Conservation (phyloP, 2,888 invertebrate species). For the Synanthedon formicaeformis region DNA sequence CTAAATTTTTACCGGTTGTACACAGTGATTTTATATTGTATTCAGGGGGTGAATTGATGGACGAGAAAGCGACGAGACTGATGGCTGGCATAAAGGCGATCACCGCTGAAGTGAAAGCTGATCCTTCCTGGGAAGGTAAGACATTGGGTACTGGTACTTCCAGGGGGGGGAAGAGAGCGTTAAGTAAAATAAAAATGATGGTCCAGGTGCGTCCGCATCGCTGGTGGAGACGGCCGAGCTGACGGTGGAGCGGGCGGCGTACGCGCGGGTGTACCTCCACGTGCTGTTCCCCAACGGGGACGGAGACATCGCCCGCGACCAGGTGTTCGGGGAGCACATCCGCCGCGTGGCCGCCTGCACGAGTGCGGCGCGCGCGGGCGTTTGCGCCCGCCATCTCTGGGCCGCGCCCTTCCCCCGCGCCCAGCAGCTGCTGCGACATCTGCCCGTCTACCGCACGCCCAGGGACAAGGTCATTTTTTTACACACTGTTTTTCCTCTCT, state of each 20-base stretch:
- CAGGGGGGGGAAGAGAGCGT: constrained; percentile 2
- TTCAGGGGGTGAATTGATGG: constrained; percentile 73
- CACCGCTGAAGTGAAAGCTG: constrained; percentile 76
- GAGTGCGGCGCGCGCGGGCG: constrained; percentile 82
- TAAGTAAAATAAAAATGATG: background rate
- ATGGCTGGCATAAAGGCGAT: constrained; percentile 83
- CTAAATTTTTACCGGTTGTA: too few species aligned
- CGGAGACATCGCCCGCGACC: constrained; percentile 91
- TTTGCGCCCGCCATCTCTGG: constrained; percentile 75
- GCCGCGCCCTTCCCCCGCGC: constrained; percentile 98
- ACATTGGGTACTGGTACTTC: constrained; percentile 2
- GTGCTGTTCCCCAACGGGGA: constrained; percentile 98
- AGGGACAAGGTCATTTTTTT: constrained; percentile 76
- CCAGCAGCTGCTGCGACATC: constrained; percentile 87
- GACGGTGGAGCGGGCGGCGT: constrained; percentile 91
- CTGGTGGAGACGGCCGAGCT: constrained; percentile 82
- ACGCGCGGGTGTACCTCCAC: constrained; percentile 90
- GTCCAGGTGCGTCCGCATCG: constrained; percentile 74
- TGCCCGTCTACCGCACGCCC: constrained; percentile 92
- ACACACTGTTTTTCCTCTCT: too few species aligned
- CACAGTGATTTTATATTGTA: background rate
- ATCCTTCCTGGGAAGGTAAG: constrained; percentile 79
- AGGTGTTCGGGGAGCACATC: constrained; percentile 91
- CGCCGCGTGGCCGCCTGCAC: constrained; percentile 83
- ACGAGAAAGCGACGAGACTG: constrained; percentile 92